These are phyloP conservation scores for Chrysocyon brachyurus DNA, from an alignment of 2,797 vertebrate species.

Conservation along the genomic window DNA sequence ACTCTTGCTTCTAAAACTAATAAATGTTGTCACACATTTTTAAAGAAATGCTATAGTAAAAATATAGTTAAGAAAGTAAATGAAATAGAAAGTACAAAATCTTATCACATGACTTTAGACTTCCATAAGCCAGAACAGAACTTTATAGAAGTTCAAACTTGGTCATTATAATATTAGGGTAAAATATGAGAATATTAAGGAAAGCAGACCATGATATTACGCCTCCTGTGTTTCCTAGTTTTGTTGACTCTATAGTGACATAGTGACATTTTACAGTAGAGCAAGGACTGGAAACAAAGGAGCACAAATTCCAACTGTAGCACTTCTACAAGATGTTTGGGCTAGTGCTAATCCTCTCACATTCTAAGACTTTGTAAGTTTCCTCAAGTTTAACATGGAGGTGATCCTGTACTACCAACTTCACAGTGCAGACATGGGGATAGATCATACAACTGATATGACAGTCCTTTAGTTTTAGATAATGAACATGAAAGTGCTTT, in stretches of 20 bases:
- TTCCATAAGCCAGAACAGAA: background rate
- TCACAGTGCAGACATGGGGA: background rate
- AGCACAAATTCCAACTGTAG: background rate
- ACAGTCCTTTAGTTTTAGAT: background rate
- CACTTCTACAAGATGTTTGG: background rate
- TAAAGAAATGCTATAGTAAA: slow-evolving; percentile 30
- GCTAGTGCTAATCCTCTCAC: background rate
- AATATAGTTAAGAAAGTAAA: background rate
- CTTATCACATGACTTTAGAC: background rate
- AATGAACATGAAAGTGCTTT: background rate
- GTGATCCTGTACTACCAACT: background rate
- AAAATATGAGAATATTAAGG: background rate
- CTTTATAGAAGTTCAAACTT: background rate
- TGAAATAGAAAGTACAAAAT: background rate
- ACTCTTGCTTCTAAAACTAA: slow-evolving; percentile 9
- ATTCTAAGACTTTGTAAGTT: background rate
- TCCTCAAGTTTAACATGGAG: background rate
- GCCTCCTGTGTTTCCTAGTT: background rate
- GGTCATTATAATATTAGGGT: background rate
- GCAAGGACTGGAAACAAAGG: background rate
- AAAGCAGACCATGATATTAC: background rate
- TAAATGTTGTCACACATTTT: background rate
- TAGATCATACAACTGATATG: background rate
- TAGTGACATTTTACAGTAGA: background rate
- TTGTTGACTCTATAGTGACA: background rate